Evolutionary conservation across 2,113 vertebrate species (phyloP).

Genomic region (Varanus komodoensis): DNA sequence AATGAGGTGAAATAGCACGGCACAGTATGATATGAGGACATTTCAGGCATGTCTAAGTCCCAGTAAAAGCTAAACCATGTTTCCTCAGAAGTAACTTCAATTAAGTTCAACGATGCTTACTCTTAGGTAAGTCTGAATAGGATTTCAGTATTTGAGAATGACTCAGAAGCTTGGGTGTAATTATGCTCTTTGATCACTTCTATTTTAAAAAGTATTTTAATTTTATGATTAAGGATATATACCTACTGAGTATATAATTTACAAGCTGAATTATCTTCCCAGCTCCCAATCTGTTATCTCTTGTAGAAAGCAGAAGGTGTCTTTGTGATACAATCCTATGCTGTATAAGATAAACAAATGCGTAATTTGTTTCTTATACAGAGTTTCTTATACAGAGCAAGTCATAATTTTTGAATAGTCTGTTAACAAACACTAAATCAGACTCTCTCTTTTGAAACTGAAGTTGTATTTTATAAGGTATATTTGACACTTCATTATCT

Average conservation of each 20-base stretch:
- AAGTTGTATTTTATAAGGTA: conserved; percentile 68
- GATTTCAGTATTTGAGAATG: neutral
- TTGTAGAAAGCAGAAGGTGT: conserved; percentile 40
- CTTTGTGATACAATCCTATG: conserved; percentile 49
- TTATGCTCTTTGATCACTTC: neutral
- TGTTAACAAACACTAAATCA: conserved; percentile 71
- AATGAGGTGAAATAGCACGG: neutral
- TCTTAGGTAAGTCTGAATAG: neutral
- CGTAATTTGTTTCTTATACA: conserved; percentile 63
- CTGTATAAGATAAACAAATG: conserved; percentile 74
- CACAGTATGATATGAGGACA: neutral
- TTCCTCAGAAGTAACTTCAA: neutral
- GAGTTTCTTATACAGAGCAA: conserved; percentile 52
- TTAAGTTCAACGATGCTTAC: neutral
- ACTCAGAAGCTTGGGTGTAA: neutral
- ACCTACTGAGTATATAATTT: neutral
- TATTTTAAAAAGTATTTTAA: neutral
- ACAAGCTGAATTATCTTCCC: too few relatives aligned
- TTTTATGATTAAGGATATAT: neutral
- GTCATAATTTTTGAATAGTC: conserved; percentile 74
- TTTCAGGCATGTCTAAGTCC: neutral
- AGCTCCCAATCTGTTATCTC: neutral
- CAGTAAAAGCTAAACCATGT: neutral
- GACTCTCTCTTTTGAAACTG: conserved; percentile 61
- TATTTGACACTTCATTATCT: conserved; percentile 67